phyloP scores from a whole-genome alignment of 2,113 vertebrate genomes.

The Ptilonorhynchus violaceus region DNA sequence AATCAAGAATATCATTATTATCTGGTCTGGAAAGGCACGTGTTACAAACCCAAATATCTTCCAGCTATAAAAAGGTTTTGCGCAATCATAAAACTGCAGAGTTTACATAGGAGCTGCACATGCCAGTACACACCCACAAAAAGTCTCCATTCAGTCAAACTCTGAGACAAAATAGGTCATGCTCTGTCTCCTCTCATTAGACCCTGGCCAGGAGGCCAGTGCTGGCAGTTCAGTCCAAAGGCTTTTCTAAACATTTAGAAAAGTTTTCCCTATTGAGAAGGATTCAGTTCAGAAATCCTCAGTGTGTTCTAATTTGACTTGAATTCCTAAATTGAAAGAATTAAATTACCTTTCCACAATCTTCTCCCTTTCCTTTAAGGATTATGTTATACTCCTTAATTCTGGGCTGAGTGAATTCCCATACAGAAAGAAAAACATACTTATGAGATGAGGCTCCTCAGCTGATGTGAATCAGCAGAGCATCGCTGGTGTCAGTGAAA shows the following conservation, averaged over 20 bases:
- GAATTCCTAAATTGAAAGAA: not conserved
- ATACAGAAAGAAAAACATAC: not conserved
- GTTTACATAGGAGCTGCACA: not conserved
- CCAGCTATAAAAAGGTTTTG: not conserved
- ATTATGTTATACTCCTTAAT: not conserved
- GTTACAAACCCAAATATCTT: not conserved
- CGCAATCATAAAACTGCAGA: not conserved
- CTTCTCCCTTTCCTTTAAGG: not conserved
- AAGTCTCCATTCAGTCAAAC: not conserved
- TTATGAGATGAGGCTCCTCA: not conserved
- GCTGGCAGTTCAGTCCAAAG: not conserved
- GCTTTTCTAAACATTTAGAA: not conserved
- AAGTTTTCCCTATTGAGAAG: not conserved
- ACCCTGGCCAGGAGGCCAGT: not conserved
- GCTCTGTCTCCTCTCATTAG: not conserved
- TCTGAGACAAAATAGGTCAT: not conserved
- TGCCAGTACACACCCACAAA: not conserved
- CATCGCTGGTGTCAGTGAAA: not conserved
- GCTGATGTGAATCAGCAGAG: conserved; percentile 12
- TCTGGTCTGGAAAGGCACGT: not conserved
- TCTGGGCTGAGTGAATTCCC: not conserved
- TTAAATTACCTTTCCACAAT: not conserved
- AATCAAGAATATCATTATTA: not conserved
- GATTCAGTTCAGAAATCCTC: not conserved
- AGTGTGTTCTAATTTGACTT: not conserved